Evolutionary conservation across 2,888 invertebrate genomes (phyloP).

Genomic region (Caradrina kadenii): DNA sequence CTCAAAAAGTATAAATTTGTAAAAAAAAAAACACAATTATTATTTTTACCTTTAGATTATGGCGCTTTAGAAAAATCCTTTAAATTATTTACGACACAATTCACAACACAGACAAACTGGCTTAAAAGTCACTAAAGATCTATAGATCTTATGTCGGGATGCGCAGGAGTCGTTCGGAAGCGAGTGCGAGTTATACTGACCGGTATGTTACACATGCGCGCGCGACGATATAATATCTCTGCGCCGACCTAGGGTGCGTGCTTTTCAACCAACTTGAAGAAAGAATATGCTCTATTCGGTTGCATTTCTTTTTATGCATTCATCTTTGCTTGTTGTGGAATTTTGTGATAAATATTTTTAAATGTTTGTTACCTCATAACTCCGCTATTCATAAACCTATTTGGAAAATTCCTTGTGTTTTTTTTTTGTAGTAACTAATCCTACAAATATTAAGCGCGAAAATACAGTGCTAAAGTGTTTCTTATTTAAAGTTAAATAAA

Average conservation of each 20-base stretch:
- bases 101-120: slow-evolving; percentile 6
- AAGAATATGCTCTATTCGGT: too few species aligned
- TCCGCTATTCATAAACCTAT: too few species aligned
- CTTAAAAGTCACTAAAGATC: slow-evolving; percentile 14
- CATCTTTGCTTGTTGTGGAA: too few species aligned
- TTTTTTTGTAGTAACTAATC: too few species aligned
- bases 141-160: slow-evolving; percentile 14
- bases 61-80: not conserved
- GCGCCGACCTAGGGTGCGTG: slow-evolving; percentile 31
- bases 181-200: slow-evolving; percentile 44
- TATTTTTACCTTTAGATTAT: slow-evolving; percentile 15
- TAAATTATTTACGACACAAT: slow-evolving; percentile 4
- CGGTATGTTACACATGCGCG: slow-evolving; percentile 18
- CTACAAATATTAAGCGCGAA: too few species aligned
- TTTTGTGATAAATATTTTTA: too few species aligned
- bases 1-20: not conserved
- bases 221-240: not conserved
- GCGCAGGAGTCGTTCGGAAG: slow-evolving; percentile 48
- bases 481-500: too few species aligned
- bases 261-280: not conserved
- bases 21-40: not conserved
- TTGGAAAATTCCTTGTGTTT: too few species aligned
- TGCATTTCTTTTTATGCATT: too few species aligned
- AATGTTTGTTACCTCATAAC: too few species aligned
- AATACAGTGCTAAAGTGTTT: too few species aligned